These are phyloP conservation scores for Chloroclystis v-ata DNA, from an alignment of 2,888 invertebrate genomes.

Conservation along the genomic window DNA sequence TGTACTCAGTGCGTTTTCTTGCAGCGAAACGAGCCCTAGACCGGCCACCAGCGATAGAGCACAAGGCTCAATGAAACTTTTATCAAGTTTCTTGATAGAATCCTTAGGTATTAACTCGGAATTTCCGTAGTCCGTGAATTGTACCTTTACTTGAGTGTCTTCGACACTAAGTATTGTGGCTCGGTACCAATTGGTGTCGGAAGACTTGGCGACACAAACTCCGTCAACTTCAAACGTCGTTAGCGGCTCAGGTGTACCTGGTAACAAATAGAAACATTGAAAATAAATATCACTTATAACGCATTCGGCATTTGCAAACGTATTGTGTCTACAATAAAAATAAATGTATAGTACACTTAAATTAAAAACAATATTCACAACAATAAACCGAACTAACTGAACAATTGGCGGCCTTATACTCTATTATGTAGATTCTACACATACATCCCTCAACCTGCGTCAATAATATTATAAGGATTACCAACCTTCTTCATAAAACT, in stretches of 20 bases:
- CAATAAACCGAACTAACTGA: too few relatives aligned
- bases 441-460: too few relatives aligned
- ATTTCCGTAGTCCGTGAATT: slow-evolving; percentile 85
- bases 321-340: too few relatives aligned
- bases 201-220: slow-evolving; percentile 80
- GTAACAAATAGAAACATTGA: slow-evolving; percentile 11
- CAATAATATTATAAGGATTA: too few relatives aligned
- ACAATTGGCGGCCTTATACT: too few relatives aligned
- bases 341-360: too few relatives aligned
- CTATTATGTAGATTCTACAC: too few relatives aligned
- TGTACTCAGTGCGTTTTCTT: slow-evolving; percentile 54
- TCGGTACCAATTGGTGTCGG: slow-evolving; percentile 85
- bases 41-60: slow-evolving; percentile 58
- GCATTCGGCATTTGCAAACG: too few relatives aligned
- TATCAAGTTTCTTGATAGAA: slow-evolving; percentile 68
- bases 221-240: slow-evolving; percentile 66
- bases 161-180: slow-evolving; percentile 71
- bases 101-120: slow-evolving; percentile 72
- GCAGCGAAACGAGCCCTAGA: slow-evolving; percentile 58
- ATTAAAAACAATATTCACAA: too few relatives aligned
- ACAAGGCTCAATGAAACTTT: slow-evolving; percentile 65
- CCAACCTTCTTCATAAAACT: slow-evolving; percentile 69
- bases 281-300: not conserved
- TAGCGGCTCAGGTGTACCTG: slow-evolving; percentile 60
- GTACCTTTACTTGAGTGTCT: slow-evolving; percentile 68